Base-by-base conservation (phyloP, 2,888 invertebrate genomes). In the Leptinotarsa peninsularis region DNA sequence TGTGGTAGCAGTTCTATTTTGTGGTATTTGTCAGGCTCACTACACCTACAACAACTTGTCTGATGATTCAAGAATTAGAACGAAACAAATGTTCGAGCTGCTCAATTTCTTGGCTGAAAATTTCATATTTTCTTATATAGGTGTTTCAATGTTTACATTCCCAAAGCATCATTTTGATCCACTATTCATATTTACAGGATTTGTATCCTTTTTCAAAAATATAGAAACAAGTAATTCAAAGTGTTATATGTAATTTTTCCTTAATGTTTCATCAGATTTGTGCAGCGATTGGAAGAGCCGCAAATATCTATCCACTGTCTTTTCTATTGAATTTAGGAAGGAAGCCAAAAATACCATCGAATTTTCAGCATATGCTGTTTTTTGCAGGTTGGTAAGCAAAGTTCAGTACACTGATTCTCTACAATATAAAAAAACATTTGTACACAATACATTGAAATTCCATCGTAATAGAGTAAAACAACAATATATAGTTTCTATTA, bases 11-110 rank as follows among this genome's bases (percentile, higher is more conserved):
- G 98, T 99, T 0, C 88, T 99, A 66, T 99, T 99, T 89, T 99
- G 99, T 89, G 99, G 99, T 49, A 99, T 99, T 84, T 98, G 98
- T 86, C 99, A 99, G 89, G 99, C 99, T 23, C 99, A 99, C 89
- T 99, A 99, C 88, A 99, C 99, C 0, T 98, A 96, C 90, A 98
- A 99, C 89, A 98, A 98, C 89, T 89, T 98, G 52, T 97, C 97
- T 0, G 91, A 93, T 72, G 96, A 97, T 86, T 96, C 97, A 0
- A 92, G 97, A 81, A 91, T 92, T 80, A 91, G 96, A 80, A 98
- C 97, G 49, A 98, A 98, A 89, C 95, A 97, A 88, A 91, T 97
- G 84, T 98, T 98, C 89, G 96, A 97, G 87, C 89, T 98, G 83
- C 91, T 98, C 79, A 98, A 98, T 90, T 99, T 99, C 89, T 90